These are phyloP conservation scores for Hylyphantes graminicola DNA, from an alignment of 1,140 invertebrate genomes.

Conservation along the genomic window DNA sequence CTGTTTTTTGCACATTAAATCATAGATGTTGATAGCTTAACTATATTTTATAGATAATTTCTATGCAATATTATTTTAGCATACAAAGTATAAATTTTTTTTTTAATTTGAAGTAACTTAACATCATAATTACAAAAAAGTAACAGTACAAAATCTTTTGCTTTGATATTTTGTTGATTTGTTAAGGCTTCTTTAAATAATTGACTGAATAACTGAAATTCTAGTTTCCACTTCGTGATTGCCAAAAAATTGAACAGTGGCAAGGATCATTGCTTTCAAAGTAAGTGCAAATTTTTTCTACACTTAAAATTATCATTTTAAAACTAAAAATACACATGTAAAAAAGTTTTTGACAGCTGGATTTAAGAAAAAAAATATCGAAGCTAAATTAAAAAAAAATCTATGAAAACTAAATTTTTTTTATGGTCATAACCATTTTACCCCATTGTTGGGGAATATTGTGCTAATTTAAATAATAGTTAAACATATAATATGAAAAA, in stretches of 20 bases:
- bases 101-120: neutral
- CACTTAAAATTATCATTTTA: neutral
- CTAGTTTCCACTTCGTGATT: slow-evolving; percentile 42
- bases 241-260: slow-evolving; percentile 34
- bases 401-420: too few relatives aligned
- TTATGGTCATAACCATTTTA: too few relatives aligned
- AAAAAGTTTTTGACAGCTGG: neutral
- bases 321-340: neutral
- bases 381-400: too few relatives aligned
- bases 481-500: too few relatives aligned
- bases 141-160: neutral
- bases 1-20: too few relatives aligned
- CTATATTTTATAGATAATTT: neutral
- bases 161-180: too few relatives aligned
- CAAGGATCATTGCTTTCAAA: slow-evolving; percentile 47
- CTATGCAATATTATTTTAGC: neutral
- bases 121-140: neutral
- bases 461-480: too few relatives aligned
- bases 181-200: too few relatives aligned
- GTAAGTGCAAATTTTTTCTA: neutral
- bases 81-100: neutral
- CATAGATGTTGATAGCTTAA: too few relatives aligned
- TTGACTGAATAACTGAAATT: neutral
- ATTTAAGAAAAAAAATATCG: too few relatives aligned
- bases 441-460: too few relatives aligned